Conservation (phyloP, 2,113 vertebrate species). For the Syrmaticus mikado region DNA sequence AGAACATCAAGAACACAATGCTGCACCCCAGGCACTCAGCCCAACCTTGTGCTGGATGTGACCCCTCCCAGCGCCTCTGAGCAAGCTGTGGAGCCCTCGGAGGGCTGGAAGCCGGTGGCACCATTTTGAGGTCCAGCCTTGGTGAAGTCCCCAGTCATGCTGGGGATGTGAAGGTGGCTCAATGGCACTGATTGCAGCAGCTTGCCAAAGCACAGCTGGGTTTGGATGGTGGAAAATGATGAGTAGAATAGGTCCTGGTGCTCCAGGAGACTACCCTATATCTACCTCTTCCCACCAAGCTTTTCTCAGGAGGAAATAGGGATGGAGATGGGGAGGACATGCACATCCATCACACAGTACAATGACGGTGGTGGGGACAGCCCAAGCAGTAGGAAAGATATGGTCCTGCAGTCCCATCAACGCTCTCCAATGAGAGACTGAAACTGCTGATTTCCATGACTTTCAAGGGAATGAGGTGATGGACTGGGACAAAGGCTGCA, state of each 20-base stretch:
- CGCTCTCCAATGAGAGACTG: neutral
- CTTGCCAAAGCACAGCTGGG: neutral
- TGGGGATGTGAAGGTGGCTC: neutral
- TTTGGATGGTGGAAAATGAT: neutral
- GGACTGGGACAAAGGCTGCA: neutral
- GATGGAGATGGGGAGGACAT: neutral
- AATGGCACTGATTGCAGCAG: fast-evolving
- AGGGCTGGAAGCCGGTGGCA: neutral
- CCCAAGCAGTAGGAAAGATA: neutral
- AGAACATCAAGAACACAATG: fast-evolving
- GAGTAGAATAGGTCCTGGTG: neutral
- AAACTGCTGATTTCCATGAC: neutral
- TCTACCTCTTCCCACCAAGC: neutral
- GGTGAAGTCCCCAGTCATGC: neutral
- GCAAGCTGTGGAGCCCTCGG: neutral
- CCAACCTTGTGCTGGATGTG: neutral
- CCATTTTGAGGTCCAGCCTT: neutral
- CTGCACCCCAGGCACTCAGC: neutral
- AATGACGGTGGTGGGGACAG: neutral
- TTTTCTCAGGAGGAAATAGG: neutral
- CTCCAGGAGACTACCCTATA: neutral
- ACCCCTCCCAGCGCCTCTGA: neutral
- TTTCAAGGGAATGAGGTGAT: neutral
- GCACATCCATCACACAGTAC: neutral
- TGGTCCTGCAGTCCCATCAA: neutral